Evolutionary conservation across 1,140 invertebrate species (phyloP).

Genomic region (Leptinotarsa defecta): DNA sequence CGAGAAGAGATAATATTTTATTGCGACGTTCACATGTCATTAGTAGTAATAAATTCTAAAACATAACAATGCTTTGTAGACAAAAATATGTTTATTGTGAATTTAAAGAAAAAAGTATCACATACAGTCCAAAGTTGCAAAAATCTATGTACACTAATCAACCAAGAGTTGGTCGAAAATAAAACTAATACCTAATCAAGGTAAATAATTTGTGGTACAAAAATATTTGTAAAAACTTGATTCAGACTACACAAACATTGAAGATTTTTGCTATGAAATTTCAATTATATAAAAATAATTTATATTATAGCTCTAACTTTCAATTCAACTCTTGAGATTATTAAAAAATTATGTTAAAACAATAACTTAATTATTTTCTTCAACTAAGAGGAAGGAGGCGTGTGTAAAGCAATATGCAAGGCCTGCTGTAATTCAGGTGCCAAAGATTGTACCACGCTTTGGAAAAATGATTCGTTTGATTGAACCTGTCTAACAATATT

Average conservation of each 20-base stretch:
- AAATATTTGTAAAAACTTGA: slow-evolving; percentile 21
- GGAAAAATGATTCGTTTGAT: slow-evolving; percentile 81
- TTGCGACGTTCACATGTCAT: slow-evolving; percentile 16
- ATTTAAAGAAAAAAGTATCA: slow-evolving; percentile 45
- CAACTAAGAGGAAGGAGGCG: slow-evolving; percentile 37
- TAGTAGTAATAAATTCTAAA: slow-evolving; percentile 36
- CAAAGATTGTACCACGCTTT: slow-evolving; percentile 76
- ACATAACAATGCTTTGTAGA: slow-evolving; percentile 37
- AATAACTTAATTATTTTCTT: slow-evolving; percentile 30
- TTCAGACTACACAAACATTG: slow-evolving; percentile 20
- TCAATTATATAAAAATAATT: slow-evolving; percentile 29
- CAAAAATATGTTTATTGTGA: slow-evolving; percentile 37
- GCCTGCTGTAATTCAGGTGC: slow-evolving; percentile 81
- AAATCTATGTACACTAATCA: slow-evolving; percentile 37
- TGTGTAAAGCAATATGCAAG: slow-evolving; percentile 69
- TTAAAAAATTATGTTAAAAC: slow-evolving; percentile 30
- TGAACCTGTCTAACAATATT: slow-evolving; percentile 80
- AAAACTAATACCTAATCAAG: slow-evolving; percentile 15
- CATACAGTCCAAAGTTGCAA: slow-evolving; percentile 45
- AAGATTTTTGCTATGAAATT: slow-evolving; percentile 9
- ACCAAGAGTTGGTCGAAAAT: neutral
- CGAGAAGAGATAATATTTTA: slow-evolving; percentile 16
- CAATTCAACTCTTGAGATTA: slow-evolving; percentile 29
- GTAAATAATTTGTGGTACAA: slow-evolving; percentile 13
- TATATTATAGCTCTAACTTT: slow-evolving; percentile 27